Base-by-base conservation (phyloP, 2,888 invertebrate species). In the Torymus texanus region DNA sequence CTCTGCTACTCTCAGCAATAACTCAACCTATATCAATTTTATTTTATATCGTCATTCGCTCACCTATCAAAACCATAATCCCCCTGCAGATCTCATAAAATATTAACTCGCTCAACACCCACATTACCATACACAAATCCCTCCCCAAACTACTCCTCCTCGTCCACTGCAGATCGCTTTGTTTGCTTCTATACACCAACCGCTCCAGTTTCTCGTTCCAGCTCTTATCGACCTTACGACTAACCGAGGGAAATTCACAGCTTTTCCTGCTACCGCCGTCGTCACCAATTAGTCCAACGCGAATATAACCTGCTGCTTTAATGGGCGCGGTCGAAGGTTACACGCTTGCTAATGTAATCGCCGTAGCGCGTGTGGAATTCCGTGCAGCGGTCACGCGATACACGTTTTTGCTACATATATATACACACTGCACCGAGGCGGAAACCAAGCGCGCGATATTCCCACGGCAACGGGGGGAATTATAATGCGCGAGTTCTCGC, bases 271-370 rank as follows among this genome's bases (percentile, higher is more conserved):
- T 8, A 41, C 41, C 41, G 29, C 29, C 29, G 29, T 5, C 29
- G 41, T 8, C 8, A 41, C 41, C 41, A 41, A 41, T 41, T 41
- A 41, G 41, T 62, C 65, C 16, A 11, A 21, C 14, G 67, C 21
- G 67, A 3, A 21, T 13, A 4, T 21, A 14, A 56, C 13, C 58
- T 8, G 41, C 18, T 65, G 73, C 56, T 56, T 56, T 73, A 73
- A 62, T 65, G 53, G 75, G 61, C 67, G 72, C 78, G 78, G 78
- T 73, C 78, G 78, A 73, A 78, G 78, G 78, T 78, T 58, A 73
- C 41, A 41, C 41, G 41, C 41, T 41, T 41, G 41, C 41, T 41
- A 41, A 41, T 41, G 10, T 41, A 41, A 41, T 41, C 41, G 8
- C 8, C 41, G 41, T 41, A 8, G 2, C 53, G 53, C 51, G 51